phyloP scores from a whole-genome alignment of 2,113 vertebrate species.

The Eupsittula cactorum region DNA sequence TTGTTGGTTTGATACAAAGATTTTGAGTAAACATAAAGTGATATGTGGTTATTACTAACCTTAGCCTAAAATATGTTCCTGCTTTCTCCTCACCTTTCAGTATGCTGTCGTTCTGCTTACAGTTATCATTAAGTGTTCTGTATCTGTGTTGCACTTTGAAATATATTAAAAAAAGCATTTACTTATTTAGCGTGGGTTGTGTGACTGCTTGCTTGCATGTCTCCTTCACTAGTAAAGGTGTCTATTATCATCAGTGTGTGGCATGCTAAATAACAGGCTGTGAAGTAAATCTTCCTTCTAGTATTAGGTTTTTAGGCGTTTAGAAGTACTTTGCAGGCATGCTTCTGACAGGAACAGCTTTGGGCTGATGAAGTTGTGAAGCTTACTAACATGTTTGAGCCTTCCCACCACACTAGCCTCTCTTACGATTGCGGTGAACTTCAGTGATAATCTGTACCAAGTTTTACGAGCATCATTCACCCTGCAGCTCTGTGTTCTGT shows the following conservation, averaged over 20 bases:
- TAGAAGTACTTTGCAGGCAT: background rate
- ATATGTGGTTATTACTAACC: background rate
- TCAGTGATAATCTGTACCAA: background rate
- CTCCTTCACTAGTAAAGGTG: background rate
- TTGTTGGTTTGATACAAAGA: background rate
- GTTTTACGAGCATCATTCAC: background rate
- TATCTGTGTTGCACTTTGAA: background rate
- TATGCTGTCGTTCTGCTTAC: background rate
- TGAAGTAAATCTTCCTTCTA: background rate
- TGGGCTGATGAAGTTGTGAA: background rate
- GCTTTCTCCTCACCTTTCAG: background rate
- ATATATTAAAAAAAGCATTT: background rate
- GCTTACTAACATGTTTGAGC: background rate
- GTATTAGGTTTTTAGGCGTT: background rate
- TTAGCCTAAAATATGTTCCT: background rate
- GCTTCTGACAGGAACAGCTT: background rate
- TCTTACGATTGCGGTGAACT: background rate
- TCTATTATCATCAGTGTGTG: background rate
- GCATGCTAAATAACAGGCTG: background rate
- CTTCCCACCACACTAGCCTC: background rate
- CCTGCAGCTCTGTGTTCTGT: background rate
- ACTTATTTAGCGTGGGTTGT: background rate
- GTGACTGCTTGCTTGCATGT: background rate
- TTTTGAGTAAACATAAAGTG: too few species aligned
- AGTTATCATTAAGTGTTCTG: background rate